Percentiles rank a stretch among this genome's conserved stretches.
Evolutionary conservation across 1,140 invertebrate genomes (phyloP).

Genomic region (Latrodectus geometricus): DNA sequence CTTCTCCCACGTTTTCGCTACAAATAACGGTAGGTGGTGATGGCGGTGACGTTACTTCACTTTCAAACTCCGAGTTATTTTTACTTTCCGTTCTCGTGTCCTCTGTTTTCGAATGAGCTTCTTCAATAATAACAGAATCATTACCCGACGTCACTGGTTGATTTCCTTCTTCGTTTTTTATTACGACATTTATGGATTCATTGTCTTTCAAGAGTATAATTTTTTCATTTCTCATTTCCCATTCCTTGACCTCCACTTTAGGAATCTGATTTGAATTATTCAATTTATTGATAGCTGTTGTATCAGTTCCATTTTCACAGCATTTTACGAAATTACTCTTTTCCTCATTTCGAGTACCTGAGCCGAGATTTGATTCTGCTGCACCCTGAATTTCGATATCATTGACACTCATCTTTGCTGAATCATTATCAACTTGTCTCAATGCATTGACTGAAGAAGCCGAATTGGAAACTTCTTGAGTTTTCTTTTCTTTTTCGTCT

Average conservation of each 20-base stretch:
- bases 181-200: conserved; percentile 30
- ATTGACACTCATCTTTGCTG: neutral
- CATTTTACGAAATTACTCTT: neutral
- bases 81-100: conserved; percentile 1
- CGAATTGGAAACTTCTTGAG: neutral
- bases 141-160: conserved; percentile 15
- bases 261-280: neutral
- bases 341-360: neutral
- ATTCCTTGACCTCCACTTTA: neutral
- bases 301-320: neutral
- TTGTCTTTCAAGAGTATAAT: neutral
- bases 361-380: neutral
- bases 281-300: neutral
- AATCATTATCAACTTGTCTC: neutral
- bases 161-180: conserved; percentile 17
- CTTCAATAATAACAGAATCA: conserved; percentile 13
- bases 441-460: neutral
- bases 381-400: neutral
- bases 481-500: neutral
- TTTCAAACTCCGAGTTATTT: conserved; percentile 29
- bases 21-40: neutral
- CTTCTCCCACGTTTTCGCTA: neutral
- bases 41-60: conserved; percentile 17
- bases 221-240: neutral
- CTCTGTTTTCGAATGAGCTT: neutral